A percentile compares a stretch with the other conserved stretches of the same genome.
Conservation (phyloP, 2,113 vertebrate genomes). For the Toxotes chatareus region DNA sequence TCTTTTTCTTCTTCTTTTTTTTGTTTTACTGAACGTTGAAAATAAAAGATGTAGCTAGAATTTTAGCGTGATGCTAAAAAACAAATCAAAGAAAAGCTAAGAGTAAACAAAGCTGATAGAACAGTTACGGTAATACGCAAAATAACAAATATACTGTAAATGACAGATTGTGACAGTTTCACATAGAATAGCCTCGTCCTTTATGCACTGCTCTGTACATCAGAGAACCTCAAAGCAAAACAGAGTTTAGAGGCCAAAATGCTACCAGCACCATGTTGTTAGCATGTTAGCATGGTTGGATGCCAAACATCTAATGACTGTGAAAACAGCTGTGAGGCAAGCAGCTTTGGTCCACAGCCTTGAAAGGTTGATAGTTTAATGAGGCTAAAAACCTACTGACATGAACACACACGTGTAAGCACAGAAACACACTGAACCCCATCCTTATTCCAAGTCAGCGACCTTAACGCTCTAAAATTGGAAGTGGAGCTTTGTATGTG, state of each 20-base stretch:
- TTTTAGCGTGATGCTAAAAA: not conserved
- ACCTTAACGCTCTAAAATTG: conserved; percentile 28
- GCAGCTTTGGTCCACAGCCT: conserved; percentile 1
- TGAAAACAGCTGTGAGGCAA: conserved; percentile 67
- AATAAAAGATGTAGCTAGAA: not conserved
- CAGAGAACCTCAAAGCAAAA: conserved; percentile 9
- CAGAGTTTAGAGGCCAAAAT: conserved; percentile 2
- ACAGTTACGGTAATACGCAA: not conserved
- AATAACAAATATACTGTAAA: not conserved
- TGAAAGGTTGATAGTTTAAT: conserved; percentile 60
- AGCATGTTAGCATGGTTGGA: conserved; percentile 71
- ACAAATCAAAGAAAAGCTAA: not conserved
- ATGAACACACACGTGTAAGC: not conserved
- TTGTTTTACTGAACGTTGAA: not conserved
- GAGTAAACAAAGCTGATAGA: not conserved
- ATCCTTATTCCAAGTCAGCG: conserved; percentile 54
- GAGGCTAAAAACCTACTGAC: conserved; percentile 43
- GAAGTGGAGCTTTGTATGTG: not conserved
- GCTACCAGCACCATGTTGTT: conserved; percentile 50
- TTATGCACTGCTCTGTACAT: too few relatives aligned
- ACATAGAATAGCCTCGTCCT: not conserved
- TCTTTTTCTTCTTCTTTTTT: too few relatives aligned
- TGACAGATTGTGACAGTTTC: not conserved
- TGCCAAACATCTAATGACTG: conserved; percentile 72
- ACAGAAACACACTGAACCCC: conserved; percentile 23